These are phyloP conservation scores for Thalassophryne amazonica DNA, from an alignment of 2,797 vertebrate species.

Conservation along the genomic window DNA sequence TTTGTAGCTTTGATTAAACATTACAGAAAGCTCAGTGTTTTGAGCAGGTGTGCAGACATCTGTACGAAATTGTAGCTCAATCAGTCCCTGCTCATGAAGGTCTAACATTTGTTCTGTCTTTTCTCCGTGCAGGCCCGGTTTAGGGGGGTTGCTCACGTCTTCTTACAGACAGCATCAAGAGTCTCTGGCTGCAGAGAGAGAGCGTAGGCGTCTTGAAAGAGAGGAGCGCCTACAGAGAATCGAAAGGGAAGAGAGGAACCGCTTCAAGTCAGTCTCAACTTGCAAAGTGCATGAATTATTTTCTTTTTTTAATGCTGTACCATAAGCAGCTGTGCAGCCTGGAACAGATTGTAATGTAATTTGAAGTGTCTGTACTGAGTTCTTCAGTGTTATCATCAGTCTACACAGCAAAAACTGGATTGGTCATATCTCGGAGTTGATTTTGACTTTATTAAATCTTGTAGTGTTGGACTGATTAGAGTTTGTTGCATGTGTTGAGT, in stretches of 20 bases:
- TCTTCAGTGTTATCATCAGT: too few relatives aligned
- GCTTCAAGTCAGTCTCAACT: conserved; percentile 85
- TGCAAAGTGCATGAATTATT: not conserved
- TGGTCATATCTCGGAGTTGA: too few relatives aligned
- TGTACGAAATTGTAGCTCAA: not conserved
- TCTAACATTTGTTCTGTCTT: not conserved
- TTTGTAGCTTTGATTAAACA: not conserved
- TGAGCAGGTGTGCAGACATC: not conserved
- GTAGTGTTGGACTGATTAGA: too few relatives aligned
- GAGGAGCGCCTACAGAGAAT: conserved; percentile 93
- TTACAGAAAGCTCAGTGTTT: not conserved
- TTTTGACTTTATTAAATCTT: too few relatives aligned
- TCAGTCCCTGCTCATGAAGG: not conserved
- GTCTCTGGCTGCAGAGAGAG: conserved; percentile 90
- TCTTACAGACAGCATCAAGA: conserved; percentile 97
- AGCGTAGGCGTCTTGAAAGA: conserved; percentile 88
- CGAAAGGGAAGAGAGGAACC: conserved; percentile 93
- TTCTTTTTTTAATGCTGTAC: conserved; percentile 3
- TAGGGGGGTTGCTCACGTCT: conserved; percentile 88
- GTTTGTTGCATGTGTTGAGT: too few relatives aligned
- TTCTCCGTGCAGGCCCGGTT: conserved; percentile 70
- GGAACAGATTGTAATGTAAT: too few relatives aligned
- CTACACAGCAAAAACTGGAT: too few relatives aligned
- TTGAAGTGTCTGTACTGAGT: too few relatives aligned
- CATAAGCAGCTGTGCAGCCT: not conserved